A percentile compares a stretch with the other conserved stretches of the same genome.
These are phyloP conservation scores for Nasonia oneida DNA, from an alignment of 2,888 invertebrate species.

Conservation along the genomic window DNA sequence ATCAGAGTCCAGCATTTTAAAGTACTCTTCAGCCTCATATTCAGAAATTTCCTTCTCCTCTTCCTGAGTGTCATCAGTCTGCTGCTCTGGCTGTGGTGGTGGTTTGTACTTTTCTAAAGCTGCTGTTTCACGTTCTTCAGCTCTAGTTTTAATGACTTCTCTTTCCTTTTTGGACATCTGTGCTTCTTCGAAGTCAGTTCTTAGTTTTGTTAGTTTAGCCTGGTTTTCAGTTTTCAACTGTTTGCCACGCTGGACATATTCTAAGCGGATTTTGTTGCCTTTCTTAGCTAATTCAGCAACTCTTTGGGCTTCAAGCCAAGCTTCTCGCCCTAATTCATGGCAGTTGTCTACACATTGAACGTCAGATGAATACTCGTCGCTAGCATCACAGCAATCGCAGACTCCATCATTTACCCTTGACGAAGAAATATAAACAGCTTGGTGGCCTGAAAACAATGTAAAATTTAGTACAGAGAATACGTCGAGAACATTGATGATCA, in stretches of 20 bases:
- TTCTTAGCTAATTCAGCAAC: constrained; percentile 87
- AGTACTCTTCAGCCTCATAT: constrained; percentile 87
- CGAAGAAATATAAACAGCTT: constrained; percentile 88
- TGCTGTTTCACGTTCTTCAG: constrained; percentile 87
- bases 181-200: constrained; percentile 88
- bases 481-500: neutral
- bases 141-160: constrained; percentile 85
- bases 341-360: constrained; percentile 89
- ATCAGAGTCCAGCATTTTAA: constrained; percentile 90
- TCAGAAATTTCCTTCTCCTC: constrained; percentile 83
- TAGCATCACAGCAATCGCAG: constrained; percentile 96
- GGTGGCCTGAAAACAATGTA: constrained; percentile 82
- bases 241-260: constrained; percentile 86
- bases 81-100: constrained; percentile 77
- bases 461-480: neutral
- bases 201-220: constrained; percentile 85
- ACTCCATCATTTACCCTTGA: constrained; percentile 96
- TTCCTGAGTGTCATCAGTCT: constrained; percentile 81
- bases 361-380: constrained; percentile 88
- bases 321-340: constrained; percentile 88
- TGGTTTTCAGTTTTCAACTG: constrained; percentile 87
- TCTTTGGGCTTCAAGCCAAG: constrained; percentile 87
- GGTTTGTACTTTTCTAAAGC: constrained; percentile 89
- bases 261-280: constrained; percentile 88
- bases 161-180: constrained; percentile 89